These are phyloP conservation scores for Ploceus nigricollis DNA, from an alignment of 2,113 vertebrate genomes.

Conservation along the genomic window DNA sequence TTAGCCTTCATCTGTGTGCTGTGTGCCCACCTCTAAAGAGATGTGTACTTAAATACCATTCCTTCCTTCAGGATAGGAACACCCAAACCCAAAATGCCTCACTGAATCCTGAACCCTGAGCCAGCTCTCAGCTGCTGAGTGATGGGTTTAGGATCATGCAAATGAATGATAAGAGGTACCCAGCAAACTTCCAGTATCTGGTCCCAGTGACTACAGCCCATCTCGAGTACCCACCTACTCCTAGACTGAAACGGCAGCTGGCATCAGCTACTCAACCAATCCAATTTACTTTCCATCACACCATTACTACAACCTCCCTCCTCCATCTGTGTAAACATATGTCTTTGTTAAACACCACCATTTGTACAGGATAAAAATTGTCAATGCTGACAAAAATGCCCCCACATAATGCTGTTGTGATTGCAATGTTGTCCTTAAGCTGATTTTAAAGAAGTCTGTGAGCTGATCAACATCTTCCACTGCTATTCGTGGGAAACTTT, in stretches of 20 bases:
- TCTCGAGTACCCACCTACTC: conserved; percentile 45
- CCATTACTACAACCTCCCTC: conserved; percentile 65
- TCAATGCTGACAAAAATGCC: conserved; percentile 66
- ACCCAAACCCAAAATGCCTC: background rate
- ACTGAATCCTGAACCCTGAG: background rate
- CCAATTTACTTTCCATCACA: conserved; percentile 64
- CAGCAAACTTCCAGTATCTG: background rate
- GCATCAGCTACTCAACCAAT: conserved; percentile 59
- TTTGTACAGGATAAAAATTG: conserved; percentile 65
- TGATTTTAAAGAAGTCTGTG: conserved; percentile 51
- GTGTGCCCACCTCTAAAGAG: background rate
- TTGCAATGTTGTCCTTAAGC: conserved; percentile 44
- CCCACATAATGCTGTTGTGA: conserved; percentile 63
- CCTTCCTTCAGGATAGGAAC: background rate
- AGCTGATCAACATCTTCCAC: conserved; percentile 35
- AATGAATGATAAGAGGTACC: background rate
- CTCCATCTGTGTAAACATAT: conserved; percentile 67
- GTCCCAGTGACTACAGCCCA: background rate
- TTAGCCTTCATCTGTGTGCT: background rate
- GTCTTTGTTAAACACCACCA: conserved; percentile 67
- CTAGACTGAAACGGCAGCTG: conserved; percentile 48
- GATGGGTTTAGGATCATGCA: background rate
- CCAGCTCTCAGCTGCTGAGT: background rate
- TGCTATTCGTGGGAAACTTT: background rate
- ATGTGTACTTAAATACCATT: background rate